Evolutionary conservation across 2,113 vertebrate species (phyloP).

Genomic region (Labeo rohita): DNA sequence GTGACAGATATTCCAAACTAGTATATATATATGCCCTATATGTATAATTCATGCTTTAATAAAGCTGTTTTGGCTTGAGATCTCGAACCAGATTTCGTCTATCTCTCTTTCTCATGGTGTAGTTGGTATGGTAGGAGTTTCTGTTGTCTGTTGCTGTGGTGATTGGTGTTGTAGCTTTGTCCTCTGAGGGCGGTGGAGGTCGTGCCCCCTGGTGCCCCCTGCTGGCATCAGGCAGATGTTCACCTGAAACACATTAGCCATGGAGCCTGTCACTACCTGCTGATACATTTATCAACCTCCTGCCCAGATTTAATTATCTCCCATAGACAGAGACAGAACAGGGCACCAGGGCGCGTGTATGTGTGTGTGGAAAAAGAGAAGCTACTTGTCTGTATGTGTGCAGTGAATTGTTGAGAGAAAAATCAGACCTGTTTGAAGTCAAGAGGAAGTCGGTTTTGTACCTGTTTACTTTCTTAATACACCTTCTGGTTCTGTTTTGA

Average conservation of each 20-base stretch:
- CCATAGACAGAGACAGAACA: slow-evolving; percentile 4
- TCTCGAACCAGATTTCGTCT: not conserved
- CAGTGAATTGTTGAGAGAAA: not conserved
- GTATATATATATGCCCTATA: not conserved
- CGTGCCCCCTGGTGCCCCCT: slow-evolving; percentile 37
- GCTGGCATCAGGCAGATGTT: slow-evolving; percentile 42
- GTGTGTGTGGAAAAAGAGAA: not conserved
- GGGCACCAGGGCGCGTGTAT: not conserved
- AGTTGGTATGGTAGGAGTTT: not conserved
- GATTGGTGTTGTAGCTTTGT: slow-evolving; percentile 11
- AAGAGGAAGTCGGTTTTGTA: not conserved
- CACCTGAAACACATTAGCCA: slow-evolving; percentile 34
- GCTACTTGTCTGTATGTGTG: not conserved
- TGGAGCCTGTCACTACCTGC: slow-evolving; percentile 30
- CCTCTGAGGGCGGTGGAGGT: slow-evolving; percentile 14
- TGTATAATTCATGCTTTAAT: not conserved
- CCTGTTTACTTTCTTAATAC: not conserved
- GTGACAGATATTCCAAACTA: not conserved
- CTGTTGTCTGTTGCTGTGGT: slow-evolving; percentile 14
- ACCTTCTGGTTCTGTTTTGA: not conserved
- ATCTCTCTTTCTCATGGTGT: not conserved
- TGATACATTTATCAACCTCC: slow-evolving; percentile 48
- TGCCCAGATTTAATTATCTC: slow-evolving; percentile 35
- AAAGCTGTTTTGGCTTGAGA: not conserved
- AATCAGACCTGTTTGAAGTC: not conserved